A percentile compares a stretch with the other conserved stretches of the same genome.
These are phyloP conservation scores for Blastobasis adustella DNA, from an alignment of 2,888 invertebrate genomes.

Conservation along the genomic window DNA sequence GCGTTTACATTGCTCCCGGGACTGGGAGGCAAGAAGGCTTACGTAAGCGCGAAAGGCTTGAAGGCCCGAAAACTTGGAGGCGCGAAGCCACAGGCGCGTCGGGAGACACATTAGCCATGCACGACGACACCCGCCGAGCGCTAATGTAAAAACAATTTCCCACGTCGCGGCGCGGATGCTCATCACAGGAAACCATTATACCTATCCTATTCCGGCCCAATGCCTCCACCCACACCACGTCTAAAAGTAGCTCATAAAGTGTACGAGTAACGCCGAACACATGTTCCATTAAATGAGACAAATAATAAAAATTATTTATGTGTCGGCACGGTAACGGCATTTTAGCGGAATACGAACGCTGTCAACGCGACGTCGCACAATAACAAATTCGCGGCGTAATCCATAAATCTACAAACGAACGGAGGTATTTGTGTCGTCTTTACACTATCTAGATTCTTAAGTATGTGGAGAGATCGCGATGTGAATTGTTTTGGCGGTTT, in stretches of 20 bases:
- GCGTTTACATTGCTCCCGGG: no score
- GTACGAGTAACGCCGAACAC: constrained; percentile 12
- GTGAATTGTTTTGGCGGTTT: neutral
- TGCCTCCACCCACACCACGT: constrained; percentile 4
- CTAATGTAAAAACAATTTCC: constrained; percentile 8
- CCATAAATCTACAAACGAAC: constrained; percentile 9
- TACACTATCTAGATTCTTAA: neutral
- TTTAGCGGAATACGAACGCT: constrained; percentile 17
- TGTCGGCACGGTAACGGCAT: constrained; percentile 9
- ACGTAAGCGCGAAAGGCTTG: no score
- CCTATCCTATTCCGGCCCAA: constrained; percentile 4
- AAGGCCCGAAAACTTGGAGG: no score
- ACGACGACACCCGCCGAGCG: constrained; percentile 1
- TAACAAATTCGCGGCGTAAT: constrained; percentile 11
- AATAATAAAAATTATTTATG: constrained; percentile 18
- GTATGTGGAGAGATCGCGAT: neutral
- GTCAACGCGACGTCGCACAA: constrained; percentile 16
- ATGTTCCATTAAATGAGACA: constrained; percentile 19
- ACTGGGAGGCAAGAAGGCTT: no score
- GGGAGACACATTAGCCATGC: constrained; percentile 4
- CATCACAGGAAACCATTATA: constrained; percentile 2
- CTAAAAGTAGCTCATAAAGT: constrained; percentile 10
- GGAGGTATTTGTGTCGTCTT: neutral
- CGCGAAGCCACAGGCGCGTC: no score
- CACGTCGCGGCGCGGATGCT: neutral